phyloP scores from a whole-genome alignment of 2,888 invertebrate genomes.

The Argynnis bischoffii region DNA sequence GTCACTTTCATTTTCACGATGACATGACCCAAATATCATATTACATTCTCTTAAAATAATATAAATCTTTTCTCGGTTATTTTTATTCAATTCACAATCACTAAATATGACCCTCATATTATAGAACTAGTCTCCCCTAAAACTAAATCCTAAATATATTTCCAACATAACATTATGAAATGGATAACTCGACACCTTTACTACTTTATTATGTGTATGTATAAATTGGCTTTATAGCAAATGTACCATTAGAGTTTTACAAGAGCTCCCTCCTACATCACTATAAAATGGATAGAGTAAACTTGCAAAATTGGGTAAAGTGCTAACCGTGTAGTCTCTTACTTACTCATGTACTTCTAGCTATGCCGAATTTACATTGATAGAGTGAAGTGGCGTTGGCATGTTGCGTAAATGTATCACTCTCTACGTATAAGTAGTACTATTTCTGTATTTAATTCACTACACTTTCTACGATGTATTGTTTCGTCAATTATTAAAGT shows the following conservation, averaged over 20 bases:
- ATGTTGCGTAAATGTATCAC: not conserved
- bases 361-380: slow-evolving; percentile 10
- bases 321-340: slow-evolving; percentile 11
- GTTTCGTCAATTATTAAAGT: not conserved
- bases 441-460: not conserved
- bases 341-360: slow-evolving; percentile 1
- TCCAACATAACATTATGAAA: too few relatives aligned
- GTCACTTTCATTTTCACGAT: too few relatives aligned
- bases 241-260: not conserved
- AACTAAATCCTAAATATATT: too few relatives aligned
- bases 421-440: not conserved
- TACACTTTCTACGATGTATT: not conserved
- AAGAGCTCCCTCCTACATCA: not conserved
- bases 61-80: too few relatives aligned
- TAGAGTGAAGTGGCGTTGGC: not conserved
- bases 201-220: too few relatives aligned
- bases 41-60: too few relatives aligned
- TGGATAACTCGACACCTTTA: too few relatives aligned
- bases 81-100: too few relatives aligned
- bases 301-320: slow-evolving; percentile 8
- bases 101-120: too few relatives aligned
- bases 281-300: slow-evolving; percentile 3
- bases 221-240: too few relatives aligned
- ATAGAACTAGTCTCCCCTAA: too few relatives aligned
- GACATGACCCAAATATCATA: too few relatives aligned